Percentiles rank a stretch among this genome's conserved stretches.
Evolutionary conservation across 2,113 vertebrate species (phyloP).

Genomic region (Penelope pileata): DNA sequence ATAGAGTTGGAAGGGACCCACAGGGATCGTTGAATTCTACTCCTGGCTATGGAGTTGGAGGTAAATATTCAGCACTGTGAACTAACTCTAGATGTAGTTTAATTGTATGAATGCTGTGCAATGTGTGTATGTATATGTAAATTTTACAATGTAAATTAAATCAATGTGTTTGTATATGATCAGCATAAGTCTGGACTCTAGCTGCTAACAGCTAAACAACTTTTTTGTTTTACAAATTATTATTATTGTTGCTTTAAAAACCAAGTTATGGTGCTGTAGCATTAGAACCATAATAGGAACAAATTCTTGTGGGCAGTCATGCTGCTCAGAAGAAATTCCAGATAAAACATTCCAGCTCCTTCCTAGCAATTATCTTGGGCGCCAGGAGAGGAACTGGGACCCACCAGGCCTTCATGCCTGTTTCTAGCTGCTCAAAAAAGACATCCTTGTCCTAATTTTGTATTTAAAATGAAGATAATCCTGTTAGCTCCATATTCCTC

Average conservation of each 20-base stretch:
- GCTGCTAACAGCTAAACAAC: neutral
- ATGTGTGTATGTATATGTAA: neutral
- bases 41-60: neutral
- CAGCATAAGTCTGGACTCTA: neutral
- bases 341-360: neutral
- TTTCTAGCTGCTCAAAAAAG: neutral
- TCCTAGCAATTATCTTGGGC: neutral
- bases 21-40: neutral
- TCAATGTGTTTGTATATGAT: neutral
- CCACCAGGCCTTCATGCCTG: neutral
- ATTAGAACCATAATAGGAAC: neutral
- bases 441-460: neutral
- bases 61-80: neutral
- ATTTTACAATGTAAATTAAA: neutral
- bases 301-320: slow-evolving; percentile 2
- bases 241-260: neutral
- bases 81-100: neutral
- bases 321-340: slow-evolving; percentile 21
- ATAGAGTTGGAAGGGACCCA: neutral
- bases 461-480: neutral
- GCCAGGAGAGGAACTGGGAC: neutral
- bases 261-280: neutral
- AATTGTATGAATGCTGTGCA: neutral
- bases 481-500: neutral
- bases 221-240: neutral